Conservation (phyloP, 2,888 invertebrate genomes). For the Heliconius ismenius region DNA sequence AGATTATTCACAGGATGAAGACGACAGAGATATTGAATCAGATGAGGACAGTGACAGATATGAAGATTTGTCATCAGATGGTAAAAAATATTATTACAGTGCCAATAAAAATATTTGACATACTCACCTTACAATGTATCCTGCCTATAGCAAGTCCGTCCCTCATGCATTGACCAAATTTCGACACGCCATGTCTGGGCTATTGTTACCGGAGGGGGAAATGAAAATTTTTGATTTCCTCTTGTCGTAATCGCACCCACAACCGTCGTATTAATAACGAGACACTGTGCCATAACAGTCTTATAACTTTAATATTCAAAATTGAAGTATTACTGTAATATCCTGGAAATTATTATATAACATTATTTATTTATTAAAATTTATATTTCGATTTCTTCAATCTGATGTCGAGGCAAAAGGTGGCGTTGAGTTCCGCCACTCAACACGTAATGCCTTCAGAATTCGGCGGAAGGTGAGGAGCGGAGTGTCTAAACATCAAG, state of each 20-base stretch:
- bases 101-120: background rate
- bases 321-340: background rate
- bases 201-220: too few species aligned
- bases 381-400: too few species aligned
- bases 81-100: constrained; percentile 53
- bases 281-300: background rate
- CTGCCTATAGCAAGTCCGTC: background rate
- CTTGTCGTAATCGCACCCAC: background rate
- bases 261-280: background rate
- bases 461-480: too few species aligned
- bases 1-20: constrained; percentile 91
- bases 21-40: constrained; percentile 86
- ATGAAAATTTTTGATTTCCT: too few species aligned
- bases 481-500: too few species aligned
- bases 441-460: too few species aligned
- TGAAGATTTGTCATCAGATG: constrained; percentile 92
- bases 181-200: background rate
- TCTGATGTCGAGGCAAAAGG: too few species aligned
- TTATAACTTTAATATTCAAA: background rate
- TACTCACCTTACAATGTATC: background rate
- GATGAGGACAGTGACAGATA: constrained; percentile 94
- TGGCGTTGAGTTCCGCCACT: too few species aligned
- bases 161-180: background rate
- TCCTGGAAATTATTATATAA: background rate
- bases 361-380: too few species aligned